phyloP scores from a whole-genome alignment of 2,888 invertebrate species.

The Ariolimax columbianus region DNA sequence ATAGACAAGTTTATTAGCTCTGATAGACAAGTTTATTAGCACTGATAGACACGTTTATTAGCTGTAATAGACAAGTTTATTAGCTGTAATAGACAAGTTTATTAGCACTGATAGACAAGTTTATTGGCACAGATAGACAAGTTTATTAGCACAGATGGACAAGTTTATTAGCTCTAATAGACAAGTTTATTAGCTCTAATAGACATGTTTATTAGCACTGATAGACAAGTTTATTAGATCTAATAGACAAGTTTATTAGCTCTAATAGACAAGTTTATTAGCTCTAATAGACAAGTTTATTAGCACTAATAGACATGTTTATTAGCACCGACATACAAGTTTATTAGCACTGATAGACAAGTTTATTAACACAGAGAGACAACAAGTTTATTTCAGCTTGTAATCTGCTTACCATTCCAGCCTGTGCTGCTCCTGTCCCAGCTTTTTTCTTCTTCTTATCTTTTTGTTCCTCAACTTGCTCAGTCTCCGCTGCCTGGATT shows the following conservation, averaged over 20 bases:
- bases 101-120: too few relatives aligned
- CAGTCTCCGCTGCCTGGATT: slow-evolving; percentile 22
- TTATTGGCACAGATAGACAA: too few relatives aligned
- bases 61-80: too few relatives aligned
- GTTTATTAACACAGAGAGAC: background rate
- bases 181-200: too few relatives aligned
- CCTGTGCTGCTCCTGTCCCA: slow-evolving; percentile 15
- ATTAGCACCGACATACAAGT: too few relatives aligned
- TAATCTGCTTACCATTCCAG: slow-evolving; percentile 36
- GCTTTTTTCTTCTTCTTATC: slow-evolving; percentile 42
- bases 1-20: background rate
- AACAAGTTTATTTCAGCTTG: background rate
- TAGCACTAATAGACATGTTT: background rate
- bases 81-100: too few relatives aligned
- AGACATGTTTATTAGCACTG: background rate
- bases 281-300: background rate
- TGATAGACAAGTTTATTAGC: too few relatives aligned
- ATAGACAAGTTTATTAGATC: background rate
- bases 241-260: background rate
- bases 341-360: background rate
- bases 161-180: too few relatives aligned
- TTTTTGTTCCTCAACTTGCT: slow-evolving; percentile 24
- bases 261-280: background rate
- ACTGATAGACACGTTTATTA: too few relatives aligned
- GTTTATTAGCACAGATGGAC: too few relatives aligned